Evolutionary conservation across 37 sponge, comb jelly and placozoan genomes (phyloP), one percentile per base, ranked within the genome.

Genomic region (Petrosia ficiformis): DNA sequence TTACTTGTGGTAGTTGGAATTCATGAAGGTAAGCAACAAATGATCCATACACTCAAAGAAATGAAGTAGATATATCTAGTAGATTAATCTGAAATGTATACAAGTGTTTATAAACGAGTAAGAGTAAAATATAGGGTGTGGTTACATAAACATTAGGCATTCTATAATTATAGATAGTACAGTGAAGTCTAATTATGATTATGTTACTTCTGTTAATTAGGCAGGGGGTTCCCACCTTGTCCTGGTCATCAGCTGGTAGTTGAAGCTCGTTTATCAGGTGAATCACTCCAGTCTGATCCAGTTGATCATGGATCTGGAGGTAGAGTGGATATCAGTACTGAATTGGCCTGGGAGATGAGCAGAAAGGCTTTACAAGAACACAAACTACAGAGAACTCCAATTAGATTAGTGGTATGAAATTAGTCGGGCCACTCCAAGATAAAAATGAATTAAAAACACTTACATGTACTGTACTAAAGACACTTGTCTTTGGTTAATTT

Each of bases 271-370:
- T 78, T 96, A 40, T 63, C 83, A 33, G 94, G 91, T 39, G 88
- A 96, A 60, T 65, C 44, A 22, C 44, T 93, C 44, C 35, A 67
- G 24, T 60, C 92, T 0, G 96, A 95, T 44, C 89, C 93, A 19
- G 86, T 94, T 4, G 61, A 66, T 10, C 93, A 80, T 14, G 8
- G 1, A 3, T 69, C 37, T 4, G 34, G 39, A 67, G 68, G 75
- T 22, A 34, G 65, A 2, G 81, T 86, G 2, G 44, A 79, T 11
- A 48, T 93, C 42, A 85, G 77, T 70, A 87, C 89, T 19, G 98
- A 97, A 70, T 77, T 97, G 34, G 95, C 93, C 33, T 97, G 98
- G 98, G 95, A 94, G 73, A 70, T 91, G 72, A 69, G 73, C 48
- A 78, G 59, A 57, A 83, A 87, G 57, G 59, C 77, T 14, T 76